Base-by-base conservation (phyloP, 1,140 invertebrate species). In the Drosophila rufa region DNA sequence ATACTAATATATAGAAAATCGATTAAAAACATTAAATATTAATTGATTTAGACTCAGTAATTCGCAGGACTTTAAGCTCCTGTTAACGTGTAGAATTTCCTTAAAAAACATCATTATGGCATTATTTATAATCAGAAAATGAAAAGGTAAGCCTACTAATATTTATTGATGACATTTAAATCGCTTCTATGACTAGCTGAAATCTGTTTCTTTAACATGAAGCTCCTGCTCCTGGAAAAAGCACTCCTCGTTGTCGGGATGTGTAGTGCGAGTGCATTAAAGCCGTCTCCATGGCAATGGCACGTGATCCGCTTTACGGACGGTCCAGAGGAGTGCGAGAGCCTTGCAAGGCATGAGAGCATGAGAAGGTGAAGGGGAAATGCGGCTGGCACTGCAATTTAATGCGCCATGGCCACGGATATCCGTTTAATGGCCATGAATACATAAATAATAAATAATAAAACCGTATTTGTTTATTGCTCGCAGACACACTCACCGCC, bases 391-490 rank as follows among this genome's bases (percentile, higher is more conserved):
- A 65, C 50, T 80, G 84, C 83, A 89, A 87, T 87, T 87, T 87
- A 87, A 89, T 87, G 83, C 84, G 73, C 80, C 79, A 87, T 80
- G 84, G 77, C 73, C 80, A 84, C 84, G 84, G 84, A 87, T 90
- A 89, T 89, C 85, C 85, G 85, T 89, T 90, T 89, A 89, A 87
- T 89, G 84, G 84, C 84, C 84, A 87, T 87, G 84, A 87, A 87
- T 87, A 90, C 84, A 87, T 87, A 87, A 87, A 87, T 87, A 87
- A 87, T 87, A 87, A 87, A 87, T 87, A 87, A 84, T 87, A 87
- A 87, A 89, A 87, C 84, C 89, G 74, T 90, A 87, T 87, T 87
- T 87, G 84, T 90, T 87, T 87, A 87, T 90, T 83, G 77, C 70
- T 90, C 78, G 50, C 74, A 81, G 64, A 67, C 47, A 67, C 47